Conservation (phyloP, 2,888 invertebrate species). For the Phytoseiulus persimilis region DNA sequence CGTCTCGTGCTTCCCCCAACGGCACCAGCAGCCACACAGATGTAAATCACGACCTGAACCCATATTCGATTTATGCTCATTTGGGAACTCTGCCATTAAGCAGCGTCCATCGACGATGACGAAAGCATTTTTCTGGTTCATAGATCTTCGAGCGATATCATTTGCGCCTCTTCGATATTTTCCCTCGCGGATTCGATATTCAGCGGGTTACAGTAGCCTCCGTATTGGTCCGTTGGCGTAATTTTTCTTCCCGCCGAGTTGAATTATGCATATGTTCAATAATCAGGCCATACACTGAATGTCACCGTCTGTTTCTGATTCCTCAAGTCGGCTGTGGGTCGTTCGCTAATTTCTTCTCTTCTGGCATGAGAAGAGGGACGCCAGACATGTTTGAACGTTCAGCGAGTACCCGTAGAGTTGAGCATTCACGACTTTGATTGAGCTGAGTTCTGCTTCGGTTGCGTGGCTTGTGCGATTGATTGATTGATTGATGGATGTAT, state of each 20-base stretch:
- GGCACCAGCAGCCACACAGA: background rate
- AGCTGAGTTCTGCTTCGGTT: background rate
- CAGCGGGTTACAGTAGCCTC: no score
- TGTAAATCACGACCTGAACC: conserved; percentile 5
- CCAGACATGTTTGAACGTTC: no score
- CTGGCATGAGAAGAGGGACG: no score
- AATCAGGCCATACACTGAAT: no score
- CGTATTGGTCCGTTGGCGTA: no score
- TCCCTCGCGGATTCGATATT: background rate
- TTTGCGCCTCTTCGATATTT: background rate
- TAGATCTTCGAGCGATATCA: background rate
- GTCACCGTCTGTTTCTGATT: no score
- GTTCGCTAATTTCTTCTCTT: no score
- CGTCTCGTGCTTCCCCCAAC: background rate
- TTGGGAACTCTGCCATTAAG: background rate
- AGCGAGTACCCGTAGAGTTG: no score
- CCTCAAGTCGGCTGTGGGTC: no score
- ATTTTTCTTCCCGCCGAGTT: no score
- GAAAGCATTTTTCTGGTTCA: background rate
- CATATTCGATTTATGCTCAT: background rate
- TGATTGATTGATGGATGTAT: background rate
- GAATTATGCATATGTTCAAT: no score
- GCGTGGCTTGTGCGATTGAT: background rate
- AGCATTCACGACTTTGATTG: no score
- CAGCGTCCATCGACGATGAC: background rate